Conservation (phyloP, 1,140 invertebrate species). For the Nomia melanderi region DNA sequence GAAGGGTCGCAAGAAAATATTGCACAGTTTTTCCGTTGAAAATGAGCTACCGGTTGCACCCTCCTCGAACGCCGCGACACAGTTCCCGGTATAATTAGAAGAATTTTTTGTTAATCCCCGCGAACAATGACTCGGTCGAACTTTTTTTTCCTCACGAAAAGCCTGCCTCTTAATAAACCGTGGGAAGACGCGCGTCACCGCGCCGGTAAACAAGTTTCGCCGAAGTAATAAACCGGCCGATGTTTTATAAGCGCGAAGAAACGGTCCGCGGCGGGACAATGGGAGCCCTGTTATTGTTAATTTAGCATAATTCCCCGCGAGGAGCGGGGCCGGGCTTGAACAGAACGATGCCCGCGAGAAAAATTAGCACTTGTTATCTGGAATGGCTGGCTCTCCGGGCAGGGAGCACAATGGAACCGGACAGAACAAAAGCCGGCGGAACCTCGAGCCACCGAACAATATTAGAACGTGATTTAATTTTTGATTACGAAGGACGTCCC, state of each 20-base stretch:
- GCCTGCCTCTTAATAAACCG: not conserved
- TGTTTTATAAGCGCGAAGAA: slow-evolving; percentile 19
- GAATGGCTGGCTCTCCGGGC: not conserved
- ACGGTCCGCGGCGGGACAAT: slow-evolving; percentile 7
- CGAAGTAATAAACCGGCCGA: slow-evolving; percentile 9
- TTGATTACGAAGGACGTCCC: slow-evolving; percentile 19
- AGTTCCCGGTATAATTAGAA: too few species aligned
- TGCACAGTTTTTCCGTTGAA: too few species aligned
- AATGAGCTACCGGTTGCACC: too few species aligned
- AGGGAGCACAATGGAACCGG: not conserved
- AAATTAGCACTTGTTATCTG: slow-evolving; percentile 47
- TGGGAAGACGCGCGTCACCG: not conserved
- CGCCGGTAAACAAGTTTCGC: slow-evolving; percentile 7
- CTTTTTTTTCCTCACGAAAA: too few species aligned
- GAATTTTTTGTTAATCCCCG: too few species aligned
- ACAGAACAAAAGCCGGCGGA: slow-evolving; percentile 3
- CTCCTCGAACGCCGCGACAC: too few species aligned
- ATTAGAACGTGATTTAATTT: slow-evolving; percentile 37
- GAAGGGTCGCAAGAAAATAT: too few species aligned
- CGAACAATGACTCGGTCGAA: too few species aligned
- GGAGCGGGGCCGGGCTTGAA: not conserved
- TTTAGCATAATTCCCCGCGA: slow-evolving; percentile 31
- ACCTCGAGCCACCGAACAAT: not conserved
- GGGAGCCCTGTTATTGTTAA: slow-evolving; percentile 33
- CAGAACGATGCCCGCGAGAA: slow-evolving; percentile 8